Base-by-base conservation (phyloP, 64 coral and sea anemone genomes). In the Orbicella faveolata region DNA sequence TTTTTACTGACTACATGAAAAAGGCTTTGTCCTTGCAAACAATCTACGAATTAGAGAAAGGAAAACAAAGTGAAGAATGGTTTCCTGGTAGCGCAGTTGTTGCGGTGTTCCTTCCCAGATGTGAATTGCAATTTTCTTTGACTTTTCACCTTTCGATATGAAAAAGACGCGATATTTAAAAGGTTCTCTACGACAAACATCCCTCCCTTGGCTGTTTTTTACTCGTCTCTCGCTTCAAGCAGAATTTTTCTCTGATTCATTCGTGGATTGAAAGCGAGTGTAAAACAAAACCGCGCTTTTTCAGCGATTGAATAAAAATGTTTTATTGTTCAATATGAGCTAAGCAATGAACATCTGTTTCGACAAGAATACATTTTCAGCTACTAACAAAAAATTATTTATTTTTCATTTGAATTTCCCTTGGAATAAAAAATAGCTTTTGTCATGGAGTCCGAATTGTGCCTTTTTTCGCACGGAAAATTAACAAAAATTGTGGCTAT, bases 271-370 rank as follows among this genome's bases (percentile, higher is more conserved):
- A 69, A 69, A 6, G 20, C 9, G 7, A 69, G 9, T 6, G 25
- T 69, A 25, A 69, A 25, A 69, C 20, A 69, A 21, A 69, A 69
- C 19, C 17, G 17, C 63, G 63, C 63, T 66, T 66, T 66, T 17
- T 66, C 21, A 69, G 21, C 23, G 66, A n/a, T 69, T 69, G 21
- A 69, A 69, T 69, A 69, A 52, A 84, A 52, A 70, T 70, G 63
- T 20, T 69, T 65, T 70, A 69, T 84, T 84, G 64, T 84, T 84
- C 5, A 69, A 69, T 69, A 70, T 26, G 5, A n/a, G 36, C 37
- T n/a, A 84, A 41, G 63, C 67, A 84, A 18, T 69, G 63, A 84
- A 84, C 82, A 84, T 84, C 82, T 84, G 82, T 84, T 84, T 52
- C 35, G 63, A 84, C 12, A 72, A 84, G 37, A 67, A 84, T 70